Evolutionary conservation across 2,888 invertebrate genomes (phyloP).

Genomic region (Tipula vernalis): DNA sequence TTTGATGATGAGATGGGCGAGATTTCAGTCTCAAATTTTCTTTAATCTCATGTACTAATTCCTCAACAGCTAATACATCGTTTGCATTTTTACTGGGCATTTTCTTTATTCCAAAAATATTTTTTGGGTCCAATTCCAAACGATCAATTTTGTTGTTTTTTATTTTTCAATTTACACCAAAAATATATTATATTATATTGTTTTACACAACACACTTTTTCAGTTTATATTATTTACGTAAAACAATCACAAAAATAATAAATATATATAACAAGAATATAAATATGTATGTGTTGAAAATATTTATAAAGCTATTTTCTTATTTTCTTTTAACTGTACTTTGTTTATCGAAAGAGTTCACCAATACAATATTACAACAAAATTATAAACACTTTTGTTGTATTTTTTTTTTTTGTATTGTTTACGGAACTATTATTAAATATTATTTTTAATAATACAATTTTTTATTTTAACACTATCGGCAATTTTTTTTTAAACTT

Average conservation of each 20-base stretch:
- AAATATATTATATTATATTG: background rate
- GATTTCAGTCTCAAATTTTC: constrained; percentile 47
- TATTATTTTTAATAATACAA: background rate
- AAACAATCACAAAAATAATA: background rate
- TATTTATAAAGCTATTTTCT: background rate
- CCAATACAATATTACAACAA: background rate
- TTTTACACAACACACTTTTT: background rate
- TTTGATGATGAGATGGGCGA: constrained; percentile 28
- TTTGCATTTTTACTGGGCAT: constrained; percentile 21
- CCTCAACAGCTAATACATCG: constrained; percentile 45
- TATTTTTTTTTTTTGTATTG: background rate
- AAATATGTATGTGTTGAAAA: background rate
- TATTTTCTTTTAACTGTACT: background rate
- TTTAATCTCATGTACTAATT: constrained; percentile 51
- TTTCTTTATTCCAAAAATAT: constrained; percentile 8
- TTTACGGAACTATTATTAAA: background rate
- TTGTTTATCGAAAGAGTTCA: background rate
- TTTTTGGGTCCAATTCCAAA: background rate
- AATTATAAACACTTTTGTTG: background rate
- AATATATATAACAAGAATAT: background rate
- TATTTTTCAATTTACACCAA: background rate
- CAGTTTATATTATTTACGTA: background rate
- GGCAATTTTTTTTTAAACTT: background rate
- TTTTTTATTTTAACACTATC: background rate
- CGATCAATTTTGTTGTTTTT: constrained; percentile 6